Evolutionary conservation across 2,113 vertebrate genomes (phyloP), one percentile per base, ranked within the genome.

Genomic region (Opisthocomus hoazin): DNA sequence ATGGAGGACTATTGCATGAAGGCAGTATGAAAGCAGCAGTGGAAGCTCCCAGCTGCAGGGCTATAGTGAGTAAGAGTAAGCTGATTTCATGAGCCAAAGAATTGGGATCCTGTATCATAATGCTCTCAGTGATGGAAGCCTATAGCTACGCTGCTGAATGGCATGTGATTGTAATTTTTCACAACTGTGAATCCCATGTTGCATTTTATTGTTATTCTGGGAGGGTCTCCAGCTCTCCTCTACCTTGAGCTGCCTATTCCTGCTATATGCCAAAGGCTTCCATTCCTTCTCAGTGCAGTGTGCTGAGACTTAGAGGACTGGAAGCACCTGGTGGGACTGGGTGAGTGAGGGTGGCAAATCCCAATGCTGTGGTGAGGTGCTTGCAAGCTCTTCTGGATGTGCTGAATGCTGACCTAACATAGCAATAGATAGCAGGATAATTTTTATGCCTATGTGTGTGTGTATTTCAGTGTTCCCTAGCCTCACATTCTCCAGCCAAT

Each of bases 1-100:
- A 13, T 7, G 29, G 41, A 26, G 21, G 39, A 11, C 19, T 23
- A 3, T 13, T 20, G n/a, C 0, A 0, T 8, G 65, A 75, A 37
- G n/a, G 46, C 68, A 65, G n/a, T 0, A 0, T 8, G 65, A 75
- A 37, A 32, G 46, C 68, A 65, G 63, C 16, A 5, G 27, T 20
- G 84, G 53, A 68, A 56, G 32, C 17, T 79, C 43, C 43, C 3
- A 2, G 45, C 3, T 30, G 26, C 9, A 4, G 39, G 32, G 17
- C 29, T 50, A 20, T n/a, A 45, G 32, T 15, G 19, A 37, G 34
- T 20, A 32, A 50, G 19, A 37, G 34, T 20, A 32, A 50, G 41
- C 46, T 50, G 81, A 16, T 66, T 53, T 57, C 9, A 2, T 39
- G 50, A 86, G 50, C 34, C 8, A 2, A 36, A 24, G 50, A 53